These are phyloP conservation scores for Dicentrarchus labrax DNA, from an alignment of 2,113 vertebrate genomes.

Conservation along the genomic window DNA sequence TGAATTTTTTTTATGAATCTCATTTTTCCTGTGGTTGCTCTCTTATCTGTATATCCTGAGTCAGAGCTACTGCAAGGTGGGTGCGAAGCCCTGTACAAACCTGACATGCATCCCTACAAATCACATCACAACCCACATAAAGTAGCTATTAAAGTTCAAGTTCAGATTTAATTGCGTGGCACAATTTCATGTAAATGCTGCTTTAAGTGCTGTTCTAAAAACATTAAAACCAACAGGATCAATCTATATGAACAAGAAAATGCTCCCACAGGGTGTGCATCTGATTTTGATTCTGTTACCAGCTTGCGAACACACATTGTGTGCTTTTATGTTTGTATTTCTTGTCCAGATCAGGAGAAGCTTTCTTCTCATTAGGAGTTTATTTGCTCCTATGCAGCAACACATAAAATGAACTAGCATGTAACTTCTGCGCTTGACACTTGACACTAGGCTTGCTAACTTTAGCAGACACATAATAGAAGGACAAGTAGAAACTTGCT, in stretches of 20 bases:
- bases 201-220: conserved; percentile 31
- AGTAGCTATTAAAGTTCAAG: conserved; percentile 30
- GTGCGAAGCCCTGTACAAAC: conserved; percentile 19
- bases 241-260: not conserved
- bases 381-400: not conserved
- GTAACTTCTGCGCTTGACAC: not conserved
- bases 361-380: not conserved
- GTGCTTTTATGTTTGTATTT: not conserved
- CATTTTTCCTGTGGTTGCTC: conserved; percentile 16
- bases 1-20: conserved; percentile 23
- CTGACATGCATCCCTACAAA: conserved; percentile 28
- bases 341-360: not conserved
- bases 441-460: not conserved
- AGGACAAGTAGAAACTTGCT: not conserved
- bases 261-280: not conserved
- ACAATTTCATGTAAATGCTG: conserved; percentile 8
- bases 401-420: not conserved
- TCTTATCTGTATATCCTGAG: conserved; percentile 41
- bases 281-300: not conserved
- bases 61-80: conserved; percentile 39
- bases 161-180: conserved; percentile 52
- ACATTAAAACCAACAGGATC: not conserved
- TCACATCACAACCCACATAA: conserved; percentile 34
- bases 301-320: not conserved
- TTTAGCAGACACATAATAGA: not conserved